Evolutionary conservation across 2,888 invertebrate species (phyloP).

Genomic region (Parnassius apollo): DNA sequence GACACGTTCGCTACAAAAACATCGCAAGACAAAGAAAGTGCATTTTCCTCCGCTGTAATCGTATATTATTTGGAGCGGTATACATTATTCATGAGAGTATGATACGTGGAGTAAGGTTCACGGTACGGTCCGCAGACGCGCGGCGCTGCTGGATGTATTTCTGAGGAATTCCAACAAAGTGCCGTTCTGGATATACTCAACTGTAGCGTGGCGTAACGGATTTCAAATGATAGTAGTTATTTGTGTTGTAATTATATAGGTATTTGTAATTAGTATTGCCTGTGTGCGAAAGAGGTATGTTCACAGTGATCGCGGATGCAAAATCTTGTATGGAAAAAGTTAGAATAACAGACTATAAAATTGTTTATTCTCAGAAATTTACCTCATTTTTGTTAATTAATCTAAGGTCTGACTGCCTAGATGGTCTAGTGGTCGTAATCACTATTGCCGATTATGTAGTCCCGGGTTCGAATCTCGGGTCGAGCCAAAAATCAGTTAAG

Average conservation of each 20-base stretch:
- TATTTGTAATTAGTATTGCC: conserved; percentile 37
- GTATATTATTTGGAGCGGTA: conserved; percentile 74
- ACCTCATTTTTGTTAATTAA: too few relatives aligned
- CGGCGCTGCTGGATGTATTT: conserved; percentile 1
- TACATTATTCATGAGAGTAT: conserved; percentile 54
- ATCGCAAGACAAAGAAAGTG: conserved; percentile 58
- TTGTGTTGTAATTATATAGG: conserved; percentile 51
- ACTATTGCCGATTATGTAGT: too few relatives aligned
- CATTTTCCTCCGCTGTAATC: conserved; percentile 43
- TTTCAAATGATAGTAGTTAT: conserved; percentile 40
- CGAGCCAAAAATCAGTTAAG: too few relatives aligned
- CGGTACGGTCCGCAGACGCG: conserved; percentile 50
- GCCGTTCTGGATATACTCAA: conserved; percentile 38
- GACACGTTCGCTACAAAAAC: conserved; percentile 35
- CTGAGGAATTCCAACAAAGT: conserved; percentile 25
- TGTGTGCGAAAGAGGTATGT: not conserved
- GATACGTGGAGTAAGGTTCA: conserved; percentile 70
- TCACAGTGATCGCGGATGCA: not conserved
- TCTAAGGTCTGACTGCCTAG: too few relatives aligned
- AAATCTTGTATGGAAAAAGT: too few relatives aligned
- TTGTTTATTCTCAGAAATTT: too few relatives aligned
- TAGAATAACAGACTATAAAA: too few relatives aligned
- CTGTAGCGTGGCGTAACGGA: conserved; percentile 43
- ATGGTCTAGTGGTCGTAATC: too few relatives aligned
- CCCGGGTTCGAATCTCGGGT: too few relatives aligned